Percentiles rank a stretch among this genome's conserved stretches.
phyloP scores from a whole-genome alignment of 1,140 invertebrate genomes.

The Trichonephila clavata region DNA sequence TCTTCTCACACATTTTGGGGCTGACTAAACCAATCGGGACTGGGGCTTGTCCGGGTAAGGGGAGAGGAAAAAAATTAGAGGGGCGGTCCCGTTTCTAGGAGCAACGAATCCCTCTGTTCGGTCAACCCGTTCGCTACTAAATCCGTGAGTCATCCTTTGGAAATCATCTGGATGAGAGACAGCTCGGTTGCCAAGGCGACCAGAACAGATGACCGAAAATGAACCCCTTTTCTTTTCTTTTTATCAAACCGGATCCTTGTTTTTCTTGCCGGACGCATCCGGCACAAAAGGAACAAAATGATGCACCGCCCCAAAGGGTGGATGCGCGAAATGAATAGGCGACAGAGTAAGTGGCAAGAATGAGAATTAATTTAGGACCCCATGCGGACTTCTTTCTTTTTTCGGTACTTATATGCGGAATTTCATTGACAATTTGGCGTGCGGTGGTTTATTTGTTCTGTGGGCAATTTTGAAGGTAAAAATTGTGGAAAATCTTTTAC shows the following conservation, averaged over 20 bases:
- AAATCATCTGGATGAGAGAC: constrained; percentile 44
- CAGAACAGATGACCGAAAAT: constrained; percentile 64
- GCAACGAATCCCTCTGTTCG: constrained; percentile 52
- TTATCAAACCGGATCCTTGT: constrained; percentile 52
- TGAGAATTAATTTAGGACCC: constrained; percentile 37
- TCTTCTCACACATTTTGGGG: constrained; percentile 51
- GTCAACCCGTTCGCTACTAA: constrained; percentile 55
- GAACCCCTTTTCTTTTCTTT: constrained; percentile 30
- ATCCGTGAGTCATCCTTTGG: constrained; percentile 61
- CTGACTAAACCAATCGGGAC: constrained; percentile 69
- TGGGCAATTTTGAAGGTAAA: not conserved
- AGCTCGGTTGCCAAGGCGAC: constrained; percentile 23
- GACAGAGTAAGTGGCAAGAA: constrained; percentile 35
- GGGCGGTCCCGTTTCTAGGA: constrained; percentile 39
- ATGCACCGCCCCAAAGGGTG: constrained; percentile 21
- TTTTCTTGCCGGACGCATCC: constrained; percentile 55
- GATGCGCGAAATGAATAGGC: constrained; percentile 30
- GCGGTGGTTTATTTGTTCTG: not conserved
- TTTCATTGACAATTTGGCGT: not conserved
- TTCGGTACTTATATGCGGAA: not conserved
- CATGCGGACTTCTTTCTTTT: not conserved
- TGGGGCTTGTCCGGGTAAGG: not conserved
- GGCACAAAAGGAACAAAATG: constrained; percentile 56
- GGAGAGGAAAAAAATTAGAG: not conserved
- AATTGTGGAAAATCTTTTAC: not conserved